Percentiles rank a stretch among this genome's conserved stretches.
phyloP scores from a whole-genome alignment of 2,888 invertebrate genomes.

The Calameuta filiformis region DNA sequence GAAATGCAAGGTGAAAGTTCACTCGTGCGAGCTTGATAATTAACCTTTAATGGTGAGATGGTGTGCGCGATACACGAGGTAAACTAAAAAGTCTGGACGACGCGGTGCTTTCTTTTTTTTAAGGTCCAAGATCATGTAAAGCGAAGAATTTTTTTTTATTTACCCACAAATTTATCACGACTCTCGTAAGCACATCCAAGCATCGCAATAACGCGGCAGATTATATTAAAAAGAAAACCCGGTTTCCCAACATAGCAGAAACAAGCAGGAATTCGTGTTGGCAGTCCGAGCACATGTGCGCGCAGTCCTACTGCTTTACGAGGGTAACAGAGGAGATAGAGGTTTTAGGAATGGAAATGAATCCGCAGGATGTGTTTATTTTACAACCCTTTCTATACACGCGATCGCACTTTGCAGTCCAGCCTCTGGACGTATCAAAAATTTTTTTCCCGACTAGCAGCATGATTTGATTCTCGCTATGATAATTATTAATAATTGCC shows the following conservation, averaged over 20 bases:
- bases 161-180: neutral
- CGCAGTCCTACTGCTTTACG: conserved; percentile 5
- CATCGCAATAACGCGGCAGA: neutral
- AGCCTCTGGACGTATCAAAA: neutral
- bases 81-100: neutral
- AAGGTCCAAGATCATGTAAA: neutral
- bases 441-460: neutral
- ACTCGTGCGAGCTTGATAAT: conserved; percentile 47
- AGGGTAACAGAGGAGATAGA: neutral
- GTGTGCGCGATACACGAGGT: neutral
- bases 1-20: conserved; percentile 46
- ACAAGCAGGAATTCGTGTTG: neutral
- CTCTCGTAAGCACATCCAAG: neutral
- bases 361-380: neutral
- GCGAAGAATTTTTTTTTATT: neutral
- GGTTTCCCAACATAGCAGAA: neutral
- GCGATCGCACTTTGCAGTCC: neutral
- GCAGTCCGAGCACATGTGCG: neutral
- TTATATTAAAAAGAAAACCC: neutral
- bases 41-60: conserved; percentile 19
- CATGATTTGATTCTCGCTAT: no score
- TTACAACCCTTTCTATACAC: neutral
- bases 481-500: no score
- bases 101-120: neutral
- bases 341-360: neutral